Conservation (phyloP, 2,888 invertebrate species). For the Tenthredo notha region DNA sequence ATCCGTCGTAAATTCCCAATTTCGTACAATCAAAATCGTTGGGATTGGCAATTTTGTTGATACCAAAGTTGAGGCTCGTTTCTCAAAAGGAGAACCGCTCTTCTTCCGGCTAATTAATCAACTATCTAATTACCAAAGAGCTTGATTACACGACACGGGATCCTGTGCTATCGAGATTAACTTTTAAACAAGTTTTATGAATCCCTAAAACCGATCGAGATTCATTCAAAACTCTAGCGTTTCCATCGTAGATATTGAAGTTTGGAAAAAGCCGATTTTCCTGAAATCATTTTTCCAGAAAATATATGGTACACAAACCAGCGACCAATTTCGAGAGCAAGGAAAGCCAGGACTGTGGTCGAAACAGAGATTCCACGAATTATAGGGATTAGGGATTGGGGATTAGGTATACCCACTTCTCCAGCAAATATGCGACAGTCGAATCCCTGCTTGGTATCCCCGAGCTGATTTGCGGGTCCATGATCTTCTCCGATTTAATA, state of each 20-base stretch:
- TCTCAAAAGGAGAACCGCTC: background rate
- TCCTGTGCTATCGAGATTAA: background rate
- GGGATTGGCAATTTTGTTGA: conserved; percentile 17
- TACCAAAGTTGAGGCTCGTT: background rate
- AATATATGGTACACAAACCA: background rate
- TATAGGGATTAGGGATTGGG: conserved; percentile 27
- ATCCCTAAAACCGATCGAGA: background rate
- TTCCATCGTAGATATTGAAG: background rate
- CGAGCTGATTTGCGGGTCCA: background rate
- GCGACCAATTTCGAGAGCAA: background rate
- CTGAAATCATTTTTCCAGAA: background rate
- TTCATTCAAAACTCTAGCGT: background rate
- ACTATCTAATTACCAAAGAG: background rate
- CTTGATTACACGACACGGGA: background rate
- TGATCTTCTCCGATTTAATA: conserved; percentile 33
- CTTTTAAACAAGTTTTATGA: background rate
- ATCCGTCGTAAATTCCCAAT: background rate
- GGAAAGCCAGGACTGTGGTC: background rate
- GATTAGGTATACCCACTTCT: conserved; percentile 23
- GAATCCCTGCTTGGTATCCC: conserved; percentile 25
- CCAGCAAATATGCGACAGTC: conserved; percentile 31
- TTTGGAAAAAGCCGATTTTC: background rate
- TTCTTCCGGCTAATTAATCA: conserved; percentile 21
- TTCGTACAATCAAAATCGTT: background rate
- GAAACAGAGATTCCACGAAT: conserved; percentile 17